A percentile compares a stretch with the other conserved stretches of the same genome.
These are phyloP conservation scores for Clusia tigrina DNA, from an alignment of 2,888 invertebrate species.

Conservation along the genomic window DNA sequence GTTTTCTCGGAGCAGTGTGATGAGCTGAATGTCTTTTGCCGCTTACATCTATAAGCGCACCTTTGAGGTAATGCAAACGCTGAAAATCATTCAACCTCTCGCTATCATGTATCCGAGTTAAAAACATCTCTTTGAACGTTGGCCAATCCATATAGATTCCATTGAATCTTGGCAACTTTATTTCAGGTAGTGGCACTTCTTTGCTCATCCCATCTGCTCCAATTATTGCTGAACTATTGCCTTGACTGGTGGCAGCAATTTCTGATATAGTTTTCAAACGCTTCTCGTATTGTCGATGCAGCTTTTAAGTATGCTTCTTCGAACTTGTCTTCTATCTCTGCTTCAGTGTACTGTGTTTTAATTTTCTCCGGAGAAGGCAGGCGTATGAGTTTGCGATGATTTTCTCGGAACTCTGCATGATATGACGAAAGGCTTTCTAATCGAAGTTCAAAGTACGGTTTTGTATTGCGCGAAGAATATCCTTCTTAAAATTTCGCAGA, in stretches of 20 bases:
- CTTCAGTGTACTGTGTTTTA: neutral
- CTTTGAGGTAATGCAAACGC: conserved; percentile 22
- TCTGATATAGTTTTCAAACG: neutral
- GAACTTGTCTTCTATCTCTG: neutral
- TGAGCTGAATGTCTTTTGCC: conserved; percentile 21
- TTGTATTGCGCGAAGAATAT: too few relatives aligned
- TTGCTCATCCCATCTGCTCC: too few relatives aligned
- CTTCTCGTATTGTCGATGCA: neutral
- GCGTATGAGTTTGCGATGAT: neutral
- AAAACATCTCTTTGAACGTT: conserved; percentile 20
- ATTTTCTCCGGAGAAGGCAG: neutral
- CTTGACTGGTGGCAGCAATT: neutral
- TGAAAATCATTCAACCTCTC: conserved; percentile 12
- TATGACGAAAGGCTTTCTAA: neutral
- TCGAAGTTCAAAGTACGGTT: too few relatives aligned
- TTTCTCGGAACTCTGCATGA: neutral
- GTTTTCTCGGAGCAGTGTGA: conserved; percentile 18
- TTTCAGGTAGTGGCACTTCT: conserved; percentile 18
- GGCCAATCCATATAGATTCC: conserved; percentile 11
- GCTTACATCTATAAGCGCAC: too few relatives aligned
- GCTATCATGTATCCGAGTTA: conserved; percentile 15
- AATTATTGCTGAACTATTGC: too few relatives aligned
- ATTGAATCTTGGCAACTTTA: conserved; percentile 21
- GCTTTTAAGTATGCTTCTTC: neutral
- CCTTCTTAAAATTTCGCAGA: too few relatives aligned